A percentile compares a stretch with the other conserved stretches of the same genome.
These are phyloP conservation scores for Lissocephala sabroskyi DNA, from an alignment of 2,888 invertebrate species.

Conservation along the genomic window DNA sequence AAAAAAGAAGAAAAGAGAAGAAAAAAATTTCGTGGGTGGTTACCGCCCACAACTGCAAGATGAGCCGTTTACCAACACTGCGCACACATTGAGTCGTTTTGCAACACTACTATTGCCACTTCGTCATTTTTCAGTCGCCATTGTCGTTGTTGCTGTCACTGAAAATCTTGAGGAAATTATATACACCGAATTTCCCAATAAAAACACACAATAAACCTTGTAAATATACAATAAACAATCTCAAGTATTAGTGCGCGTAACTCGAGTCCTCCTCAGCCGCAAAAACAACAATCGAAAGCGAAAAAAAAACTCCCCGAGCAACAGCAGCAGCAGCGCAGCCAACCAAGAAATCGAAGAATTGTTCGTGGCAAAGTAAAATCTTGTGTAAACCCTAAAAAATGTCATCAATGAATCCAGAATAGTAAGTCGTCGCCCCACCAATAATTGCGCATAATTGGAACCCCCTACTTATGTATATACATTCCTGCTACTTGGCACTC, in stretches of 20 bases:
- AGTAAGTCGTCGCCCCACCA: constrained; percentile 76
- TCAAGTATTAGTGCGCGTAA: constrained; percentile 28
- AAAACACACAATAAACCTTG: constrained; percentile 32
- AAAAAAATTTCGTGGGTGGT: constrained; percentile 24
- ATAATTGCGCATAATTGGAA: constrained; percentile 43
- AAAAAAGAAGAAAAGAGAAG: constrained; percentile 8
- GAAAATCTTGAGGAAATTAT: constrained; percentile 51
- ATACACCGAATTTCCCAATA: constrained; percentile 38
- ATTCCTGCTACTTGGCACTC: constrained; percentile 10
- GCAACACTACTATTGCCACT: constrained; percentile 53
- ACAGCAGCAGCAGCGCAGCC: too few relatives aligned
- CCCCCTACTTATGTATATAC: constrained; percentile 6
- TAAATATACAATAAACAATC: too few relatives aligned
- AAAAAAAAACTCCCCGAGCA: constrained; percentile 22
- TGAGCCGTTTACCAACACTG: constrained; percentile 35
- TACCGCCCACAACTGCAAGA: constrained; percentile 36
- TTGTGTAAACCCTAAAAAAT: constrained; percentile 54
- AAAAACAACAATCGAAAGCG: constrained; percentile 24
- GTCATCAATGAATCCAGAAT: constrained; percentile 85
- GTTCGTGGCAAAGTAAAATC: constrained; percentile 55
- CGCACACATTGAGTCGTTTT: constrained; percentile 10
- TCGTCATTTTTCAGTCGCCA: constrained; percentile 64
- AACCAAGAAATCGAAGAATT: constrained; percentile 53
- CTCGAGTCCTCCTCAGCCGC: too few relatives aligned
- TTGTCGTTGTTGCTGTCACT: constrained; percentile 58